Base-by-base conservation (phyloP, 2,113 vertebrate genomes). In the Geothlypis trichas region DNA sequence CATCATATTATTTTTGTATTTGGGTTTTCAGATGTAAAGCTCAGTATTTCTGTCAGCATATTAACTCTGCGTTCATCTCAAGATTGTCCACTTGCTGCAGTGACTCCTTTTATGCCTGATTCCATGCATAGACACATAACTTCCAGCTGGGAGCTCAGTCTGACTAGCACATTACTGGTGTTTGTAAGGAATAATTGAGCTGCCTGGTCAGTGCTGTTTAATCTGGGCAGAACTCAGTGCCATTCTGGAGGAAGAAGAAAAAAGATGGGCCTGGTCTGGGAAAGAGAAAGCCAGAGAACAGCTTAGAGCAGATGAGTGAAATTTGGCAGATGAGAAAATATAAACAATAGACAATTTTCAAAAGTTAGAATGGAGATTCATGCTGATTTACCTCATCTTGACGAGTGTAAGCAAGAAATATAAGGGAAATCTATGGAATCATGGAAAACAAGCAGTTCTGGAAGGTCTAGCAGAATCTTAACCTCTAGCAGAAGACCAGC, bases 1-100 rank as follows among this genome's bases (percentile, higher is more conserved):
- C 97, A 98, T 97, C 97, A 97, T 93, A 97, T 97, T 97, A 97
- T 97, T 97, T 97, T 97, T 97, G 94, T 96, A 95, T 96, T 96
- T 96, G 95, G 95, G 87, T 96, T 96, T 97, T 96, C 87, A 94
- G 72, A 96, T 94, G 86, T 97, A 97, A 97, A 97, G 94, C 96
- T 97, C 90, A 93, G 78, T 92, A 57, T 90, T 97, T 94, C 87
- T 97, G 96, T 83, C 95, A 95, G 69, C 80, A n/a, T 30, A 49
- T 96, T 97, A 97, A 97, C 97, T 95, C 92, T 96, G 79, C 87
- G 73, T 79, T 80, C n/a, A n/a, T 92, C 73, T 68, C 57, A 57
- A 61, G 33, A 54, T 63, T 88, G 67, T 52, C 71, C 5, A 1
- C 44, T 58, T 33, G 49, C 37, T 15, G n/a, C 46, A n/a, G 54